A percentile compares a stretch with the other conserved stretches of the same genome.
These are phyloP conservation scores for Lates calcarifer DNA, from an alignment of 2,113 vertebrate species.

Conservation along the genomic window DNA sequence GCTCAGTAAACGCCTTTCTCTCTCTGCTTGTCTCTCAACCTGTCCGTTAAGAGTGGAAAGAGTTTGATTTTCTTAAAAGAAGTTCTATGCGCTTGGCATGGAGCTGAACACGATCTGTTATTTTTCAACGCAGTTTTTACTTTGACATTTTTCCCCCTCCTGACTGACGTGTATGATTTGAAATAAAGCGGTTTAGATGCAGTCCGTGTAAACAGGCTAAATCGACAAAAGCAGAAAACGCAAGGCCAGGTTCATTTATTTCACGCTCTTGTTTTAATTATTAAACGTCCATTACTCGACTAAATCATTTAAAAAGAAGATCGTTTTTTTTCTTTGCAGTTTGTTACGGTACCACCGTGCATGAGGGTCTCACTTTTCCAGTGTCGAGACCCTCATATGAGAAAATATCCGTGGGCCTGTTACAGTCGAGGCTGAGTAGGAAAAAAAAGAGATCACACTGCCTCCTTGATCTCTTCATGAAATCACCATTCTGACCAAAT, in stretches of 20 bases:
- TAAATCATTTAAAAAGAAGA: neutral
- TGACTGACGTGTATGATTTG: neutral
- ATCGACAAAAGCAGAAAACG: neutral
- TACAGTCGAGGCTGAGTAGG: neutral
- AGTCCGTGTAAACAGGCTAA: neutral
- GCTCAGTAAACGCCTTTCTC: constrained; percentile 48
- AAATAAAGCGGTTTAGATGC: neutral
- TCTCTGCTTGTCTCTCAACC: constrained; percentile 21
- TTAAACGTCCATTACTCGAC: neutral
- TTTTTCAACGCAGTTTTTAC: neutral
- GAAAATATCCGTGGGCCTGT: constrained; percentile 1
- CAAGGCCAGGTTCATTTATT: neutral
- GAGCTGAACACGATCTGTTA: neutral
- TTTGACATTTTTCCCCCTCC: neutral
- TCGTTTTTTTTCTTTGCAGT: neutral
- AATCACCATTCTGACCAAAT: constrained; percentile 4
- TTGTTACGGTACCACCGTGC: neutral
- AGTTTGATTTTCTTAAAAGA: neutral
- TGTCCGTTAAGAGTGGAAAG: neutral
- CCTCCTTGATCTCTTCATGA: constrained; percentile 5
- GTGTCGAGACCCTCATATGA: constrained; percentile 10
- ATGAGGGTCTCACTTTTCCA: neutral
- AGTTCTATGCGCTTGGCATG: neutral
- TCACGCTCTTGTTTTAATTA: neutral
- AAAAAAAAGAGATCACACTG: neutral